These are phyloP conservation scores for Malurus cyaneus DNA, from an alignment of 2,113 vertebrate genomes.

Conservation along the genomic window DNA sequence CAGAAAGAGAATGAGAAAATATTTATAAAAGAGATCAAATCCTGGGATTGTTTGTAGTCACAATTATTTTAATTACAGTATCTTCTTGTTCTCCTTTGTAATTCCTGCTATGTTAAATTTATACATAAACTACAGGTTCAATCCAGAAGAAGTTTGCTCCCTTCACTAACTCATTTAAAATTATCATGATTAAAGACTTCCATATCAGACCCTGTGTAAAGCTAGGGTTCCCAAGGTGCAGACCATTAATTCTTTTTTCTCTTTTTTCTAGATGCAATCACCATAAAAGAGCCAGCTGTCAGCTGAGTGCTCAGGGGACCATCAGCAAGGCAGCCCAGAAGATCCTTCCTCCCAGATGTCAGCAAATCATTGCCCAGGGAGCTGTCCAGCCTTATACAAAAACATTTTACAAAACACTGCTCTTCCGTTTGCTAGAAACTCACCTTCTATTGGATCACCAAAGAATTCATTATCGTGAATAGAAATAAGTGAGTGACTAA, in stretches of 20 bases:
- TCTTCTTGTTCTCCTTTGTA: not conserved
- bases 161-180: not conserved
- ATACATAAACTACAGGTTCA: not conserved
- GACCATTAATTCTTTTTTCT: not conserved
- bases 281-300: slow-evolving; percentile 23
- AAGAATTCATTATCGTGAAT: slow-evolving; percentile 99
- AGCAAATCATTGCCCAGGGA: not conserved
- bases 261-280: slow-evolving; percentile 16
- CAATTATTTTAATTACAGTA: not conserved
- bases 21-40: not conserved
- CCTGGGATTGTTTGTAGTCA: not conserved
- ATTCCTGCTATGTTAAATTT: not conserved
- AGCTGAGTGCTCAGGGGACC: slow-evolving; percentile 17
- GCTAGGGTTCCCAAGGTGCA: not conserved
- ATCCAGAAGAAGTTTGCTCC: not conserved
- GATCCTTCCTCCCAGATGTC: not conserved
- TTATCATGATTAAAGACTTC: not conserved
- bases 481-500: slow-evolving; percentile 97
- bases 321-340: not conserved
- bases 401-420: not conserved
- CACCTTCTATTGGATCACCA: slow-evolving; percentile 90
- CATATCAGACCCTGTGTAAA: not conserved
- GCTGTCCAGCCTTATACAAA: not conserved
- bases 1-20: not conserved
- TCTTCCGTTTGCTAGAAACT: not conserved